Percentiles rank a stretch among this genome's conserved stretches.
These are phyloP conservation scores for Pterostichus madidus DNA, from an alignment of 2,888 invertebrate genomes.

Conservation along the genomic window DNA sequence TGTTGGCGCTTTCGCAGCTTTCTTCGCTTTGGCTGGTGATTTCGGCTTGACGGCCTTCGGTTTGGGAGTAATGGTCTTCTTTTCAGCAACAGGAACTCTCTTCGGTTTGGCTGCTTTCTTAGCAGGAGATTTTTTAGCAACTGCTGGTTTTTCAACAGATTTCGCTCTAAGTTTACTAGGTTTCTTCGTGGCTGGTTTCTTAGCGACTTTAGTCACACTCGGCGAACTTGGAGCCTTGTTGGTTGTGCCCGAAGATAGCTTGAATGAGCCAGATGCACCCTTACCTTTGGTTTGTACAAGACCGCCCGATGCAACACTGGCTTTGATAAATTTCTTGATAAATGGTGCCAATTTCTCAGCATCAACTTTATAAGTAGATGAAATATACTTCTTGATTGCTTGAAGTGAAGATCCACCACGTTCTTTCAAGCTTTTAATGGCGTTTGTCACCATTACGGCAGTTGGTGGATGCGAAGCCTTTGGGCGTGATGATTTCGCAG, in stretches of 20 bases:
- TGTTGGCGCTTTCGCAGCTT: conserved; percentile 69
- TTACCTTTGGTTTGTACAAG: conserved; percentile 80
- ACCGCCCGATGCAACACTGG: conserved; percentile 78
- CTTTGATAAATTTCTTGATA: conserved; percentile 81
- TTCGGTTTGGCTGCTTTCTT: conserved; percentile 69
- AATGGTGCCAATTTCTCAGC: conserved; percentile 80
- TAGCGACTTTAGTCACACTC: conserved; percentile 68
- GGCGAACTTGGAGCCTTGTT: conserved; percentile 61
- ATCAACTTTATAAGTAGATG: conserved; percentile 81
- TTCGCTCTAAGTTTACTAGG: conserved; percentile 67
- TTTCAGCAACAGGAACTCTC: conserved; percentile 69
- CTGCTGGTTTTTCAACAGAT: conserved; percentile 70
- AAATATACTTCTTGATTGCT: conserved; percentile 83
- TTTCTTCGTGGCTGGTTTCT: conserved; percentile 69
- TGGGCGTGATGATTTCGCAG: conserved; percentile 7
- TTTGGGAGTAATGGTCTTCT: conserved; percentile 65
- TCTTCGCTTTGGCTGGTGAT: conserved; percentile 70
- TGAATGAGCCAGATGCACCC: conserved; percentile 79
- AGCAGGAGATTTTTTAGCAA: conserved; percentile 70
- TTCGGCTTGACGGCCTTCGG: conserved; percentile 65
- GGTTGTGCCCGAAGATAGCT: conserved; percentile 73
- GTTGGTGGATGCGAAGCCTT: conserved; percentile 77
- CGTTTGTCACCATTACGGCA: conserved; percentile 80
- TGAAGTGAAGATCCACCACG: conserved; percentile 80
- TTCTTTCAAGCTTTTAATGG: conserved; percentile 79